Conservation (phyloP, 2,797 vertebrate genomes). For the Bradypodion ventrale region DNA sequence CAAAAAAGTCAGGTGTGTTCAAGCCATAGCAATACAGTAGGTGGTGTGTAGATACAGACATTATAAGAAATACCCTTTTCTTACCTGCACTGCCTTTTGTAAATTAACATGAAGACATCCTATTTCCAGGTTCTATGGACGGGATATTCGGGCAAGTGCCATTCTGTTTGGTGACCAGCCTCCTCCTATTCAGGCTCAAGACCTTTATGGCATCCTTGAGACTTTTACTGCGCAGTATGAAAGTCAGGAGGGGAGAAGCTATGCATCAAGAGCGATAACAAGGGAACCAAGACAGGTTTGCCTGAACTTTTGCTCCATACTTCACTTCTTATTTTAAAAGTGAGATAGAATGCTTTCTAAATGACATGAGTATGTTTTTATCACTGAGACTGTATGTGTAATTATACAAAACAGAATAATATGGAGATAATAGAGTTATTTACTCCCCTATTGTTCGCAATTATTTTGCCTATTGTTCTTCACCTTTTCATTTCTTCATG, state of each 20-base stretch:
- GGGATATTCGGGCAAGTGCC: constrained; percentile 87
- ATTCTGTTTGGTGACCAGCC: constrained; percentile 90
- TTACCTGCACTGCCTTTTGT: background rate
- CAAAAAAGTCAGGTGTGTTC: background rate
- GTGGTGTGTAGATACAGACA: background rate
- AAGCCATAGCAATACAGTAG: background rate
- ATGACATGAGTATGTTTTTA: background rate
- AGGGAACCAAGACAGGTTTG: constrained; percentile 68
- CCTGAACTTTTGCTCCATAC: background rate
- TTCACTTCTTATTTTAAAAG: background rate
- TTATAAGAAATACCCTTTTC: background rate
- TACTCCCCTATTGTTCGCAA: background rate
- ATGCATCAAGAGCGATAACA: constrained; percentile 60
- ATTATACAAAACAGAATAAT: background rate
- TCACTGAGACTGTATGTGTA: background rate
- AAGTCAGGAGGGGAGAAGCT: constrained; percentile 76
- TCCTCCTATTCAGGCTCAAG: constrained; percentile 81
- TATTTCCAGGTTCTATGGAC: constrained; percentile 87
- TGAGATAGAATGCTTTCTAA: background rate
- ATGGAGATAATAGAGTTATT: background rate
- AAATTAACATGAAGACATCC: background rate
- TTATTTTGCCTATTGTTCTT: background rate
- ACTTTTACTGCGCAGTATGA: constrained; percentile 87
- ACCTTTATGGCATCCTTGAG: constrained; percentile 87
- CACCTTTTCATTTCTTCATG: background rate